These are phyloP conservation scores for Chinchilla lanigera DNA, from an alignment of 2,113 vertebrate species.

Conservation along the genomic window DNA sequence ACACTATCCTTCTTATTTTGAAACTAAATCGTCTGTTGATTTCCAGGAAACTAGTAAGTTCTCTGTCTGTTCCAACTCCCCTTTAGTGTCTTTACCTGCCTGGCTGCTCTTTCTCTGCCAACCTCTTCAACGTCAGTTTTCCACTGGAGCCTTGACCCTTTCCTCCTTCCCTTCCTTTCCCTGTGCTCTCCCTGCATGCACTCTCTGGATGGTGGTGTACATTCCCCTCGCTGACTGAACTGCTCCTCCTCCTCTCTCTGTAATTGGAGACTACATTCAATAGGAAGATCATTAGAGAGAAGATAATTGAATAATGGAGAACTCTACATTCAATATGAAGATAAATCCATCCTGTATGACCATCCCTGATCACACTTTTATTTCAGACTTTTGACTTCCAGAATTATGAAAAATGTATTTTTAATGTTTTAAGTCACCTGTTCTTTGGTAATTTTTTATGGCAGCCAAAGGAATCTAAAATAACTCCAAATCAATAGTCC, in stretches of 20 bases:
- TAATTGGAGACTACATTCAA: too few species aligned
- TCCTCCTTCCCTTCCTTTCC: background rate
- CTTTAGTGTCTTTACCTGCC: background rate
- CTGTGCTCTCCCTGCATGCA: background rate
- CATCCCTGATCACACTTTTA: background rate
- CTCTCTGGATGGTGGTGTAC: background rate
- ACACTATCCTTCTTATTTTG: background rate
- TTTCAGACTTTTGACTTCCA: background rate
- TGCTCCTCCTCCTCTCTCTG: too few species aligned
- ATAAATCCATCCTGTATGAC: too few species aligned
- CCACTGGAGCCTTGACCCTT: background rate
- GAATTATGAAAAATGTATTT: background rate
- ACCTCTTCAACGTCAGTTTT: background rate
- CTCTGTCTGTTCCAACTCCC: background rate
- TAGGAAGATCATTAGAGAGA: too few species aligned
- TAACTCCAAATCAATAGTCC: constrained; percentile 17
- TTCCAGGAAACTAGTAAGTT: background rate
- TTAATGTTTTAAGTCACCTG: background rate
- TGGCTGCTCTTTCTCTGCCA: background rate
- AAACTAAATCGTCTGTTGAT: background rate
- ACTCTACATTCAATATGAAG: background rate
- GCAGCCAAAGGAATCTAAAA: background rate
- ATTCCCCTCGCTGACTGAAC: too few species aligned
- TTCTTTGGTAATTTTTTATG: background rate
- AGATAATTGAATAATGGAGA: too few species aligned